Conservation (phyloP, 2,888 invertebrate genomes). For the Eilema depressum region DNA sequence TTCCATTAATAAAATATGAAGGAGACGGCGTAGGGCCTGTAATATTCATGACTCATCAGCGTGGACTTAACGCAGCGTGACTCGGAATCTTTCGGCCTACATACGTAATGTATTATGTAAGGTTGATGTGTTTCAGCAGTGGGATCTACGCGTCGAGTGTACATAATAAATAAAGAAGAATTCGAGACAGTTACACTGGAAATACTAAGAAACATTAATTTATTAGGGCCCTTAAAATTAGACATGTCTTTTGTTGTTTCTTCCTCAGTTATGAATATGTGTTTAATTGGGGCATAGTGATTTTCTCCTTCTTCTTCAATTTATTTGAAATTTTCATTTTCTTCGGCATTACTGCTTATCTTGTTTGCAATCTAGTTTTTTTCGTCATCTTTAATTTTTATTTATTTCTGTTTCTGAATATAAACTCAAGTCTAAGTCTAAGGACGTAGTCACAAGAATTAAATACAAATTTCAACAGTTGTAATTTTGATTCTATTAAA, state of each 20-base stretch:
- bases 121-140: constrained; percentile 16
- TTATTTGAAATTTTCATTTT: no score
- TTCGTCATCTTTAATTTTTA: neutral
- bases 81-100: constrained; percentile 54
- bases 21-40: constrained; percentile 23
- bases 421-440: no score
- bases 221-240: neutral
- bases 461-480: neutral
- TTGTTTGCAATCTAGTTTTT: neutral
- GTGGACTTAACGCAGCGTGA: constrained; percentile 62
- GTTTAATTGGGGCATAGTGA: neutral
- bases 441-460: no score
- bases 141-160: neutral
- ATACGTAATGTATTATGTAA: constrained; percentile 53
- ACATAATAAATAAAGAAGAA: constrained; percentile 1
- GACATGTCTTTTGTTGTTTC: neutral
- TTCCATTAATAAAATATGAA: constrained; percentile 42
- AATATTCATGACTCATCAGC: constrained; percentile 53
- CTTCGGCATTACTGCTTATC: neutral
- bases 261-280: neutral
- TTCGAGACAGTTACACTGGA: neutral
- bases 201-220: neutral
- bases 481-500: neutral
- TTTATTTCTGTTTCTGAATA: no score
- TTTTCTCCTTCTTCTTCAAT: neutral